These are phyloP conservation scores for Ochropacha duplaris DNA, from an alignment of 2,888 invertebrate species.

Conservation along the genomic window DNA sequence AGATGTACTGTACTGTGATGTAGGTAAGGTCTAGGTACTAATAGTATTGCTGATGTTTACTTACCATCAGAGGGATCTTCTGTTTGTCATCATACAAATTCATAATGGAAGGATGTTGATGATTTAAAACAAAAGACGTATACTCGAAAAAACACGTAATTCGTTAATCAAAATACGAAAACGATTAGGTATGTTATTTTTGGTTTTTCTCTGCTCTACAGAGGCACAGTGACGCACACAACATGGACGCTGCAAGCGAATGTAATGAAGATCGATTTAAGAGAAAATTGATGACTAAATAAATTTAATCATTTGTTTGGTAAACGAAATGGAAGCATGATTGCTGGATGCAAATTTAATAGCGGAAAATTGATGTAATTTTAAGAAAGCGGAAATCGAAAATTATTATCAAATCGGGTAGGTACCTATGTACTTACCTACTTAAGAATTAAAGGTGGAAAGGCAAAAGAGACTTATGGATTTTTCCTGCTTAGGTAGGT, in stretches of 20 bases:
- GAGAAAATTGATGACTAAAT: slow-evolving; percentile 30
- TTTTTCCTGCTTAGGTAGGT: not conserved
- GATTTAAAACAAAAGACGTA: not conserved
- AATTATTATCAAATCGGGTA: not conserved
- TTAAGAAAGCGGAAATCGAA: not conserved
- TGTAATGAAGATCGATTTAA: slow-evolving; percentile 19
- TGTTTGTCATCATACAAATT: too few species aligned
- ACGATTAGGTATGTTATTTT: not conserved
- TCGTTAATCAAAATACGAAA: not conserved
- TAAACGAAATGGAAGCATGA: slow-evolving; percentile 24
- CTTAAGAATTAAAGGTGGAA: too few species aligned
- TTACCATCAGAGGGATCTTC: too few species aligned
- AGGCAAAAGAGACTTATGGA: too few species aligned
- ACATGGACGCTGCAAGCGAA: not conserved
- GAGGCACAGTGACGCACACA: not conserved
- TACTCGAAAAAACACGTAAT: not conserved
- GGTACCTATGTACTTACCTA: too few species aligned
- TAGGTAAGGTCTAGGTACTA: too few species aligned
- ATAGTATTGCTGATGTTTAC: too few species aligned
- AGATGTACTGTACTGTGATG: too few species aligned
- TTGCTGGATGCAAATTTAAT: slow-evolving; percentile 23
- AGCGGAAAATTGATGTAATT: slow-evolving; percentile 24
- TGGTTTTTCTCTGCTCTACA: not conserved
- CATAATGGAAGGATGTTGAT: too few species aligned
- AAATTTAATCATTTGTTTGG: slow-evolving; percentile 43